phyloP scores from a whole-genome alignment of 2,888 invertebrate species.

The Dolomedes plantarius region DNA sequence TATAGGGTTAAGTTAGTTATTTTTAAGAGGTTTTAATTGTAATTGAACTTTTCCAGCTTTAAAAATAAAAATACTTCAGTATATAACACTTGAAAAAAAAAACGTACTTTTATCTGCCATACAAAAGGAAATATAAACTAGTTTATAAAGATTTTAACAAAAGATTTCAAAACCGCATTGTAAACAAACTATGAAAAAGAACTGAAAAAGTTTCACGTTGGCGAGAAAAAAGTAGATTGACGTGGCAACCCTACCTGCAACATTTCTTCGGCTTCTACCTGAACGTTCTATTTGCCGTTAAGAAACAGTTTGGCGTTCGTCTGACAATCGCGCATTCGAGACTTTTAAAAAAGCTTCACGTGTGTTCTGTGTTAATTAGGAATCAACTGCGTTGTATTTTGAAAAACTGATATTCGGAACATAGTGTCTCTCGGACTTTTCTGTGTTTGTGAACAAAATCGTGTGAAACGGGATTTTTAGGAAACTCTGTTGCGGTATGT shows the following conservation, averaged over 20 bases:
- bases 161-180: too few relatives aligned
- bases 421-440: background rate
- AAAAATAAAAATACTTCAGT: too few relatives aligned
- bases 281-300: constrained; percentile 51
- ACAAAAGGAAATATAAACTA: too few relatives aligned
- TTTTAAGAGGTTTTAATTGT: too few relatives aligned
- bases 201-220: background rate
- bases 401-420: background rate
- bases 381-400: background rate
- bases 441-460: background rate
- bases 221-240: constrained; percentile 14
- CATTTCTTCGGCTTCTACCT: constrained; percentile 63
- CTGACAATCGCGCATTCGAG: background rate
- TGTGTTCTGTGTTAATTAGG: background rate
- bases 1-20: too few relatives aligned
- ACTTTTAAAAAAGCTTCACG: background rate
- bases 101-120: too few relatives aligned
- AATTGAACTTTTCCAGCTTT: too few relatives aligned
- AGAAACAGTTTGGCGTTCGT: constrained; percentile 26
- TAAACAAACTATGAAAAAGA: too few relatives aligned
- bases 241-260: constrained; percentile 35
- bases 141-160: too few relatives aligned
- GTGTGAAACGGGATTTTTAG: background rate
- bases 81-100: too few relatives aligned
- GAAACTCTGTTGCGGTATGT: background rate